phyloP scores from a whole-genome alignment of 2,888 invertebrate species.

The Eustalomyia histrio region DNA sequence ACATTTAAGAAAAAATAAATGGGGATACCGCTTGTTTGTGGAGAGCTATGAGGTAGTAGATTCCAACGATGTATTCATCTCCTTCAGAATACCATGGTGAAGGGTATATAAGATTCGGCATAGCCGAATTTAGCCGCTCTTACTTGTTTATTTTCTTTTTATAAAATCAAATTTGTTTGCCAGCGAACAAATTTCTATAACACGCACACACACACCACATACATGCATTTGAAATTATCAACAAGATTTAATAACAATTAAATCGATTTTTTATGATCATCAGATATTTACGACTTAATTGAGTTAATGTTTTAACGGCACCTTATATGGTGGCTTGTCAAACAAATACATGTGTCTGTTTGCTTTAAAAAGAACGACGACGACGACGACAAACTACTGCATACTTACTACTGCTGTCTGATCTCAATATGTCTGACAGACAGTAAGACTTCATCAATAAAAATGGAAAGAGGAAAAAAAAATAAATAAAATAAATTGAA shows the following conservation, averaged over 20 bases:
- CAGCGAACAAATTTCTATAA: background rate
- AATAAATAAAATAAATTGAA: background rate
- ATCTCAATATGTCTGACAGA: constrained; percentile 55
- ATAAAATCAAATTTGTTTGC: background rate
- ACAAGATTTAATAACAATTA: constrained; percentile 52
- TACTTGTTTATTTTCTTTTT: background rate
- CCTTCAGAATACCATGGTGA: no score
- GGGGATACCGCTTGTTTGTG: no score
- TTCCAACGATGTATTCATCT: no score
- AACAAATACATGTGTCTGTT: constrained; percentile 20
- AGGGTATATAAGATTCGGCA: no score
- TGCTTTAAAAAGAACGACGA: background rate
- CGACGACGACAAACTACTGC: constrained; percentile 21
- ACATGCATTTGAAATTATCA: constrained; percentile 2
- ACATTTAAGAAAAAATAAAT: no score
- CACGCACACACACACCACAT: background rate
- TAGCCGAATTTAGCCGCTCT: no score
- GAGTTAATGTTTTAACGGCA: constrained; percentile 58
- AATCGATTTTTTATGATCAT: constrained; percentile 48
- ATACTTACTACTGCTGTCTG: constrained; percentile 39
- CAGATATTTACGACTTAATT: constrained; percentile 57
- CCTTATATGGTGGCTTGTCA: constrained; percentile 53
- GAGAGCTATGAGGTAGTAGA: no score
- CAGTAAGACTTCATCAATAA: constrained; percentile 53
- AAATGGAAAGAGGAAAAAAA: background rate